Evolutionary conservation across 1,140 invertebrate genomes (phyloP).

Genomic region (Drosophila chauvacae): DNA sequence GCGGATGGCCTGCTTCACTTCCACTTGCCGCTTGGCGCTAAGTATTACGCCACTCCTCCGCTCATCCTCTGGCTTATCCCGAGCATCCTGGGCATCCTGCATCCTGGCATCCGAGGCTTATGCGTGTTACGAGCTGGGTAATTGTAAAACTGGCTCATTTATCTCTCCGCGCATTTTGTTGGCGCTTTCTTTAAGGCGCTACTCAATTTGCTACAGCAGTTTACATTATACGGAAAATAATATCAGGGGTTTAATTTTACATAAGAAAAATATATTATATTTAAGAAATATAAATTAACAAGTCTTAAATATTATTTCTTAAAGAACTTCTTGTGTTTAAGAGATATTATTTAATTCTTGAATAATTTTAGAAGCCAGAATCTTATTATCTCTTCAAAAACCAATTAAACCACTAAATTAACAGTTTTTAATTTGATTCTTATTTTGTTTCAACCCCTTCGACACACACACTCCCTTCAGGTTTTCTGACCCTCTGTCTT

Average conservation of each 20-base stretch:
- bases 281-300: no score
- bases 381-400: not conserved
- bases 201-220: conserved; percentile 1
- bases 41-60: conserved; percentile 30
- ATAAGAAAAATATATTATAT: no score
- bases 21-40: conserved; percentile 41
- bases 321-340: no score
- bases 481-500: conserved; percentile 15
- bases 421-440: conserved; percentile 8
- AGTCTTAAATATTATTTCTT: no score
- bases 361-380: no score
- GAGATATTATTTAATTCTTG: no score
- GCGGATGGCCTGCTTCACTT: conserved; percentile 47
- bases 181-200: conserved; percentile 7
- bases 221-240: not conserved
- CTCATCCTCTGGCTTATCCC: not conserved
- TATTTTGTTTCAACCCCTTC: conserved; percentile 1
- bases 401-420: not conserved
- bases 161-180: conserved; percentile 35
- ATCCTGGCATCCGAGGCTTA: conserved; percentile 21
- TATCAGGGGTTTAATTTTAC: not conserved
- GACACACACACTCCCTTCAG: conserved; percentile 3
- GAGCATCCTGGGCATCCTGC: not conserved
- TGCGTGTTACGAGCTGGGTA: conserved; percentile 34
- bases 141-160: conserved; percentile 42